These are phyloP conservation scores for Euproctis similis DNA, from an alignment of 2,888 invertebrate genomes.

Conservation along the genomic window DNA sequence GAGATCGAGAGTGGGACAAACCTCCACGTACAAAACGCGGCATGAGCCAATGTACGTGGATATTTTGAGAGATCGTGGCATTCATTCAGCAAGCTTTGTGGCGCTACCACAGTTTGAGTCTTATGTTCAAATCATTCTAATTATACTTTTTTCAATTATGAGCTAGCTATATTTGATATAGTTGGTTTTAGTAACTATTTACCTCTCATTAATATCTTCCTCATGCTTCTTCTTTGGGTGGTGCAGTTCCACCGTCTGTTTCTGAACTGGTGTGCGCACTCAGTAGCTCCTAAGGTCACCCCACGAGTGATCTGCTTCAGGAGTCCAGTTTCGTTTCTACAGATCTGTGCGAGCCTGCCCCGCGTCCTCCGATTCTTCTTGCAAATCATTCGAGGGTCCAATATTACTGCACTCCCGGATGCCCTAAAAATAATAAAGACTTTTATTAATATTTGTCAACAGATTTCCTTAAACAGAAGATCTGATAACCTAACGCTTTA, in stretches of 20 bases:
- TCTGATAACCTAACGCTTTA: no score
- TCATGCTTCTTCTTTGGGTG: constrained; percentile 84
- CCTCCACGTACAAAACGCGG: no score
- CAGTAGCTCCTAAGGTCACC: constrained; percentile 86
- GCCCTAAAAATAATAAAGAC: no score
- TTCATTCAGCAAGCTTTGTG: no score
- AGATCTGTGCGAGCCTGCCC: constrained; percentile 87
- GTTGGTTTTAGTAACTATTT: constrained; percentile 39
- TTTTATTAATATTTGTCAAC: no score
- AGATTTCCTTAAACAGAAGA: no score
- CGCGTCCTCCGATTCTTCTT: constrained; percentile 86
- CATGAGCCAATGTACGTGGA: no score
- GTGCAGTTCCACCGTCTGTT: constrained; percentile 94
- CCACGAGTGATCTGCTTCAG: constrained; percentile 90
- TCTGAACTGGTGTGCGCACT: constrained; percentile 92
- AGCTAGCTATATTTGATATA: not conserved
- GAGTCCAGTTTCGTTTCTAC: constrained; percentile 86
- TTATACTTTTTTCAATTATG: not conserved
- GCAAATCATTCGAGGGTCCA: constrained; percentile 92
- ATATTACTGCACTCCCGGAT: constrained; percentile 88
- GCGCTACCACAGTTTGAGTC: no score
- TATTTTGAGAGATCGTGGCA: no score
- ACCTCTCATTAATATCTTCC: constrained; percentile 92
- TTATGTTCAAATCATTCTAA: no score
- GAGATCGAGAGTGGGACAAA: no score